Percentiles rank a stretch among this genome's conserved stretches.
These are phyloP conservation scores for Hipposideros armiger DNA, from an alignment of 2,113 vertebrate genomes.

Conservation along the genomic window DNA sequence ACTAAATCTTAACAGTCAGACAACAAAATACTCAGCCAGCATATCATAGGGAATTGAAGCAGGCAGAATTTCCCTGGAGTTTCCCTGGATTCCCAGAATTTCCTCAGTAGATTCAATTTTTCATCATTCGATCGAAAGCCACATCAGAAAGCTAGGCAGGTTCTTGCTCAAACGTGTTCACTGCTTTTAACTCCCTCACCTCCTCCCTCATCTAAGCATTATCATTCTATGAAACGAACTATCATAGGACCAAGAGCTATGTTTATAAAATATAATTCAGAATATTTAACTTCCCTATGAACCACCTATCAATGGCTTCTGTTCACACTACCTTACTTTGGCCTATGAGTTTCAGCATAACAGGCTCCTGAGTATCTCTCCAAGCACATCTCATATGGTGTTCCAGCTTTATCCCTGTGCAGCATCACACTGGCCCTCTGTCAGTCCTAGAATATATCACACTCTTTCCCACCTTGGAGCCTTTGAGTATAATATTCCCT, in stretches of 20 bases:
- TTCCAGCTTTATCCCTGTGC: not conserved
- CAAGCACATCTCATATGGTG: rapidly evolving
- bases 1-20: not conserved
- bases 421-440: not conserved
- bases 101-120: not conserved
- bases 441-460: not conserved
- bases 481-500: not conserved
- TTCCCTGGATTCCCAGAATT: too few species aligned
- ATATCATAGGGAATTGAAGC: not conserved
- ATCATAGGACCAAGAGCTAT: not conserved
- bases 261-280: not conserved
- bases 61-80: not conserved
- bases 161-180: not conserved
- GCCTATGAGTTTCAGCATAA: not conserved
- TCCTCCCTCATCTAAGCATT: not conserved
- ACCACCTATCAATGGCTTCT: not conserved
- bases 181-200: not conserved
- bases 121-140: not conserved
- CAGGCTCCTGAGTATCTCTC: not conserved
- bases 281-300: not conserved
- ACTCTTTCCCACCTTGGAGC: not conserved
- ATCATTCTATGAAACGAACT: not conserved
- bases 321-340: not conserved
- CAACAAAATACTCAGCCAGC: not conserved
- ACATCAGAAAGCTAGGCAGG: not conserved